phyloP scores from a whole-genome alignment of 2,888 invertebrate genomes.

The Pandemis cinnamomeana region DNA sequence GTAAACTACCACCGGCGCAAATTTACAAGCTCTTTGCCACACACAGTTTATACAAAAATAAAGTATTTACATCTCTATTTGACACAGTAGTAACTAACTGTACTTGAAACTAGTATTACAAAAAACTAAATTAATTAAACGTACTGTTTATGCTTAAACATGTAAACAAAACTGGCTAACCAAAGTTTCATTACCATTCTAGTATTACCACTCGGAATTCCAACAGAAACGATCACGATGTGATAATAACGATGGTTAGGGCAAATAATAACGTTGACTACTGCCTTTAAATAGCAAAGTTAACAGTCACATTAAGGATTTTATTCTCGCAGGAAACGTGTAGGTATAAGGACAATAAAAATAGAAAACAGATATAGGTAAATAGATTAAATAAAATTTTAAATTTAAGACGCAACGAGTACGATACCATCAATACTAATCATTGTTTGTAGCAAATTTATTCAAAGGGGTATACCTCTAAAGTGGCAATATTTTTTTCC shows the following conservation, averaged over 20 bases:
- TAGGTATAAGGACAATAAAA: not conserved
- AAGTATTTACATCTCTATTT: conserved; percentile 38
- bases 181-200: not conserved
- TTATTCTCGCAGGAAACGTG: not conserved
- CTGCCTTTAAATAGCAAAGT: not conserved
- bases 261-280: not conserved
- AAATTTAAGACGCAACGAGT: too few species aligned
- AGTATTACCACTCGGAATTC: not conserved
- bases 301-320: not conserved
- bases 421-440: too few species aligned
- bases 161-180: conserved; percentile 4
- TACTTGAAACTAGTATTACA: conserved; percentile 23
- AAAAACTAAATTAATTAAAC: conserved; percentile 29
- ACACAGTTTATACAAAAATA: conserved; percentile 39
- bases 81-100: conserved; percentile 33
- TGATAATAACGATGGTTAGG: not conserved
- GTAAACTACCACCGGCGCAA: not conserved
- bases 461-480: not conserved
- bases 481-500: not conserved
- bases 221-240: not conserved
- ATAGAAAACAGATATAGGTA: not conserved
- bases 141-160: not conserved
- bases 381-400: not conserved
- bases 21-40: conserved; percentile 19
- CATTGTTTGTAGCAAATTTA: not conserved